Percentiles rank a stretch among this genome's conserved stretches.
phyloP scores from a whole-genome alignment of 1,140 invertebrate genomes.

The Manduca sexta region DNA sequence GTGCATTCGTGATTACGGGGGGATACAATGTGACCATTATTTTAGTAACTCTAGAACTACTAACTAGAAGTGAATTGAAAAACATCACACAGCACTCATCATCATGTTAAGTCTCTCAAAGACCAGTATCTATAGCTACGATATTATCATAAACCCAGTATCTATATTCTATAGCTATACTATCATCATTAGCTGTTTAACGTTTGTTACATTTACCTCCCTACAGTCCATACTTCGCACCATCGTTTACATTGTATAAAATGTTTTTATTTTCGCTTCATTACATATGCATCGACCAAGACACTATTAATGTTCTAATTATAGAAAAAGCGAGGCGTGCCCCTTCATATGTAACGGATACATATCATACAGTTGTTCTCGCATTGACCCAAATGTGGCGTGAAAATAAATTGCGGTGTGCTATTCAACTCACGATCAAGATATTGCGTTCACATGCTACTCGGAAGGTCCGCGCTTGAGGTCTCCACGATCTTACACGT shows the following conservation, averaged over 20 bases:
- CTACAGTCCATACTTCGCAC: not conserved
- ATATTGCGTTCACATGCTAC: slow-evolving; percentile 13
- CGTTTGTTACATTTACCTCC: not conserved
- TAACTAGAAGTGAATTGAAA: too few species aligned
- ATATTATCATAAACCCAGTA: too few species aligned
- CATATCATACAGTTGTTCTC: slow-evolving; percentile 31
- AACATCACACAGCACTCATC: too few species aligned
- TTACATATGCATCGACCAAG: slow-evolving; percentile 27
- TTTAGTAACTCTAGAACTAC: too few species aligned
- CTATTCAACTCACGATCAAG: slow-evolving; percentile 30
- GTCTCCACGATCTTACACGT: slow-evolving; percentile 1
- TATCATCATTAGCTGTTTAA: too few species aligned
- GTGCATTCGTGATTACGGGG: too few species aligned
- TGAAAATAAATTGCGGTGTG: slow-evolving; percentile 43
- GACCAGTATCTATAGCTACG: too few species aligned
- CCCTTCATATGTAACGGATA: slow-evolving; percentile 38
- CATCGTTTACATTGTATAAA: not conserved
- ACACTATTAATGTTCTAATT: slow-evolving; percentile 37
- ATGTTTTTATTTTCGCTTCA: slow-evolving; percentile 2
- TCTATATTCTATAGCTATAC: too few species aligned
- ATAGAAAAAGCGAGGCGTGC: slow-evolving; percentile 39
- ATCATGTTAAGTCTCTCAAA: too few species aligned
- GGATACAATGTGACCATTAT: too few species aligned
- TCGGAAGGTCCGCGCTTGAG: slow-evolving; percentile 4
- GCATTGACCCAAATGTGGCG: slow-evolving; percentile 61